Evolutionary conservation across 1,140 invertebrate species (phyloP).

Genomic region (Neelides sp.): DNA sequence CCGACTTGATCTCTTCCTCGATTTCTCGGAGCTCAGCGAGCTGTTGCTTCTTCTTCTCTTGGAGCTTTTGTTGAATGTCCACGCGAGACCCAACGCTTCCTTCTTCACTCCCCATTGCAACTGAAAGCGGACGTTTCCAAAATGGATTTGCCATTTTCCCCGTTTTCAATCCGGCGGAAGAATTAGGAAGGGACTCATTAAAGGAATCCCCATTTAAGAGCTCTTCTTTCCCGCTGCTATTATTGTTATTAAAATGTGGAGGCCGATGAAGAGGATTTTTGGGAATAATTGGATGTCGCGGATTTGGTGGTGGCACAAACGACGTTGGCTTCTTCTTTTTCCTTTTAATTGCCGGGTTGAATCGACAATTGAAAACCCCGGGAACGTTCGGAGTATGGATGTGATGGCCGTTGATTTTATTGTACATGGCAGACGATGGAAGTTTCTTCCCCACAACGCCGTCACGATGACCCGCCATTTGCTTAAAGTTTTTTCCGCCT

Average conservation of each 20-base stretch:
- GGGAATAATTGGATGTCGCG: constrained; percentile 27
- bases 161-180: background rate
- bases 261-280: constrained; percentile 1
- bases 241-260: background rate
- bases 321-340: constrained; percentile 82
- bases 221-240: background rate
- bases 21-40: constrained; percentile 61
- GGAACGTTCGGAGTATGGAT: constrained; percentile 43
- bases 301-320: constrained; percentile 60
- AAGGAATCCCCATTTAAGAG: background rate
- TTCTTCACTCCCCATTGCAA: constrained; percentile 45
- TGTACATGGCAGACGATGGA: constrained; percentile 6
- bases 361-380: constrained; percentile 77
- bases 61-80: constrained; percentile 72
- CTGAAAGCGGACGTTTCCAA: constrained; percentile 60
- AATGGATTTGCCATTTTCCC: constrained; percentile 49
- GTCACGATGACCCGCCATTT: too few relatives aligned
- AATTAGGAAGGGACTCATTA: background rate
- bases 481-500: too few relatives aligned
- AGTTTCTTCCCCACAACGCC: constrained; percentile 2
- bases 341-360: constrained; percentile 60
- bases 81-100: constrained; percentile 59
- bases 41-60: constrained; percentile 78
- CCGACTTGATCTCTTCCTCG: constrained; percentile 73
- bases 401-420: constrained; percentile 26